Base-by-base conservation (phyloP, 2,797 vertebrate genomes). In the Typhlichthys eigenmanni region DNA sequence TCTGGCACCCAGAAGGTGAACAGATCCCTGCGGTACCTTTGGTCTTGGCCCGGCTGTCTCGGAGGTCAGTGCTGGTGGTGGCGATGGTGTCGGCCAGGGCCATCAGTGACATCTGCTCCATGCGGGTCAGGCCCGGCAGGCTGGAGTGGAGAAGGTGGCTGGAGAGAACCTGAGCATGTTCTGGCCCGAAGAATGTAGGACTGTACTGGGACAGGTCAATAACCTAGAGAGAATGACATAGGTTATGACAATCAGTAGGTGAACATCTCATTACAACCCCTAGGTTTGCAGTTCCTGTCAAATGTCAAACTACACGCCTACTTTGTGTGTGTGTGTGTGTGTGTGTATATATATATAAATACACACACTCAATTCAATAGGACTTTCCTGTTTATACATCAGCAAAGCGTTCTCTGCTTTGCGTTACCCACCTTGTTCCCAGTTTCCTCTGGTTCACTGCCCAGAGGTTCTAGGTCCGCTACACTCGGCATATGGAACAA, bases 101-200 rank as follows among this genome's bases (percentile, higher is more conserved):
- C 96, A 98, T 96, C 69, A 99, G 83, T 48, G 95, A 98, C 98
- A 99, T 99, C 85, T 99, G 98, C 68, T 99, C 98, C 92, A 98
- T 95, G 29, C 97, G 89, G 11, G 94, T 97, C 79, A 99, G 90
- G 47, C 98, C 98, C 68, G 98, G 98, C 71, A 99, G 92, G 84
- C 97, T 98, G 64, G 96, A 96, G 85, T 98, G 95, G 72, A 98
- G 93, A 74, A 99, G 93, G 81, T 98, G 96, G 72, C 94, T 90
- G 66, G 95, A 98, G 59, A 98, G 91, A 80, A 99, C 96, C 61
- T 95, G 95, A 54, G 97, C 95, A 64, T 99, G 97, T 60, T 98
- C 96, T 48, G 95, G 94, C 61, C 98, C 97, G 81, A 99, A 99
- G 74, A 94, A 95, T 56, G 95, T 94, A 7, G 96, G 97, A 76